phyloP scores from a whole-genome alignment of 2,113 vertebrate species.

The Poicephalus gulielmi region DNA sequence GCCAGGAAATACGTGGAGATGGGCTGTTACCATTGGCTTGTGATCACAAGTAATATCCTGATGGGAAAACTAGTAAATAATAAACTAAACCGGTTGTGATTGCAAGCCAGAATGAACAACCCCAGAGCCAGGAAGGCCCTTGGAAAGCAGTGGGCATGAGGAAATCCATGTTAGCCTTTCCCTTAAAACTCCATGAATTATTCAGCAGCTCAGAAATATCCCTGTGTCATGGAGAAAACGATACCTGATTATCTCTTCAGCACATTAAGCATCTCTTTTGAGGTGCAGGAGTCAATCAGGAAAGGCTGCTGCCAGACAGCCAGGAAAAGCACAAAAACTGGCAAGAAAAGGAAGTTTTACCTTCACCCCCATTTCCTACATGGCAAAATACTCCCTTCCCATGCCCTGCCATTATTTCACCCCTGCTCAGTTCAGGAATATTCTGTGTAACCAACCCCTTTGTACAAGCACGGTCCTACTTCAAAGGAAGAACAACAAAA shows the following conservation, averaged over 20 bases:
- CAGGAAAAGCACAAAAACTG: not conserved
- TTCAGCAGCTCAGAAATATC: not conserved
- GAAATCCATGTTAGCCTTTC: not conserved
- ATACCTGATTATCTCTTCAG: not conserved
- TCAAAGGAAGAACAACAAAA: constrained; percentile 56
- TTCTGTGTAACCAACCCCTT: constrained; percentile 37
- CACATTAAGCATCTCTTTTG: not conserved
- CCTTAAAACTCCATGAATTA: not conserved
- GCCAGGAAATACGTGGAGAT: not conserved
- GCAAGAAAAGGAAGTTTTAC: not conserved
- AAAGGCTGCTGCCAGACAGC: not conserved
- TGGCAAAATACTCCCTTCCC: not conserved
- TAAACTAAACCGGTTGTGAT: not conserved
- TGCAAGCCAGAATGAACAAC: not conserved
- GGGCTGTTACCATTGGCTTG: not conserved
- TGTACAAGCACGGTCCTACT: constrained; percentile 56
- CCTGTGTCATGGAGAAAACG: not conserved
- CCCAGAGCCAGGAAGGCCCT: not conserved
- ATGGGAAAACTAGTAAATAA: not conserved
- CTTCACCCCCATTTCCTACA: too few species aligned
- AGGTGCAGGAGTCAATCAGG: not conserved
- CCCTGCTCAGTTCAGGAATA: constrained; percentile 1
- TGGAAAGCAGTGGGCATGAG: not conserved
- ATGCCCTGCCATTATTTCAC: not conserved
- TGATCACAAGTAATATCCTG: not conserved